Evolutionary conservation across 2,113 vertebrate species (phyloP), one percentile per base, ranked within the genome.

Genomic region (Phocoena phocoena): DNA sequence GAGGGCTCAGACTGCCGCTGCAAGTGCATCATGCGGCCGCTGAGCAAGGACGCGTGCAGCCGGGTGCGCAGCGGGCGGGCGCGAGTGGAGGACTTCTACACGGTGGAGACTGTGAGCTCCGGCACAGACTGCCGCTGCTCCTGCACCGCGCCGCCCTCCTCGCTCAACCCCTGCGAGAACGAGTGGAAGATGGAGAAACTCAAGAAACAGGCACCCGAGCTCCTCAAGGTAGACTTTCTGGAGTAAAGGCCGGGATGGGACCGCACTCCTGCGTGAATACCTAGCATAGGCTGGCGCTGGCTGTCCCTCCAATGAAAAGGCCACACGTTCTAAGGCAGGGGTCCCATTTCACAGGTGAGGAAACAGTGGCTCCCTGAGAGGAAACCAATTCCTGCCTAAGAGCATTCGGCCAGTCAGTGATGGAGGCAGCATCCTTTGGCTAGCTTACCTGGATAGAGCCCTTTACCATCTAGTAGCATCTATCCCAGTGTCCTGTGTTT

Each of bases 171-270:
- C 93, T 99, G 99, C 0, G 99, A 99, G 98, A 99, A 99, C 0
- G 99, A 99, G 98, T 99, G 99, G 99, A 99, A 99, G 98, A 99
- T 99, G 99, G 99, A 99, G 98, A 99, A 99, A 97, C 99, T 99
- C 98, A 99, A 99, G 99, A 99, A 99, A 94, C 99, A 99, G 98
- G 99, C 99, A 0, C 99, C 99, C 0, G 99, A 99, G 97, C 98
- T 99, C 65, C 98, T 99, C 50, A 99, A 99, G 99, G 99, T 99
- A 98, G 50, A 13, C 41, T 62, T 62, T 20, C 74, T 1, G 17
- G 28, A 25, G n/a, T 6, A 25, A 9, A 38, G 21, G 65, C 3
- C 1, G 44, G 44, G 33, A 9, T 6, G 25, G 80, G 44, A 9
- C 2, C 53, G 20, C 12, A 18, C 55, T 58, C 11, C 38, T 8